Evolutionary conservation across 2,797 vertebrate genomes (phyloP).

Genomic region (Melanotaenia maccullochi): DNA sequence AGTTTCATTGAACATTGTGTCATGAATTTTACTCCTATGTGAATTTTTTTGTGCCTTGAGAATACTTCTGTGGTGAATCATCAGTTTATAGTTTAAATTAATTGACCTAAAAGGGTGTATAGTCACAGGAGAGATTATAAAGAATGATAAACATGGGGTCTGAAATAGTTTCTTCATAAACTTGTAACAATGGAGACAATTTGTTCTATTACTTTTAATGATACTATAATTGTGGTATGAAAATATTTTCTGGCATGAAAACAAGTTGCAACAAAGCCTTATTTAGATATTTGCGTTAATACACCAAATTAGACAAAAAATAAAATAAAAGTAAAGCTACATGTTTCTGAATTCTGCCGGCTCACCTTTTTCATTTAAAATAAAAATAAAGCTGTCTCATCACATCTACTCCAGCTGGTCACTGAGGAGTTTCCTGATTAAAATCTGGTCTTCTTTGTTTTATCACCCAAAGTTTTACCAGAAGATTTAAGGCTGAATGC

Average conservation of each 20-base stretch:
- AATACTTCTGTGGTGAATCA: no score
- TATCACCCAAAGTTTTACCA: no score
- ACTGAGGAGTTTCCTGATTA: not conserved
- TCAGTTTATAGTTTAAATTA: no score
- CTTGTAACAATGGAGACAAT: not conserved
- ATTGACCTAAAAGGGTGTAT: no score
- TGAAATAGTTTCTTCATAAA: not conserved
- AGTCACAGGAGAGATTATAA: no score
- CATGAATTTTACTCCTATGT: no score
- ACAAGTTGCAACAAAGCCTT: not conserved
- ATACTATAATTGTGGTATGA: not conserved
- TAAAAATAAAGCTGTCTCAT: not conserved
- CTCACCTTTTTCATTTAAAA: not conserved
- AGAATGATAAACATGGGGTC: no score
- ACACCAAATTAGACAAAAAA: not conserved
- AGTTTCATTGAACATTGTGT: no score
- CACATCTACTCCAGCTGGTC: not conserved
- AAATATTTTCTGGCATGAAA: not conserved
- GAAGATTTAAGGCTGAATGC: no score
- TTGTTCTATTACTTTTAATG: not conserved
- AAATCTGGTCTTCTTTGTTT: not conserved
- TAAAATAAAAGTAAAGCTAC: not conserved
- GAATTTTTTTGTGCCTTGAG: no score
- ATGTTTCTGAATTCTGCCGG: not conserved
- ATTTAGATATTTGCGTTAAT: not conserved